Evolutionary conservation across 1,140 invertebrate genomes (phyloP).

Genomic region (Brachionus koreanus): DNA sequence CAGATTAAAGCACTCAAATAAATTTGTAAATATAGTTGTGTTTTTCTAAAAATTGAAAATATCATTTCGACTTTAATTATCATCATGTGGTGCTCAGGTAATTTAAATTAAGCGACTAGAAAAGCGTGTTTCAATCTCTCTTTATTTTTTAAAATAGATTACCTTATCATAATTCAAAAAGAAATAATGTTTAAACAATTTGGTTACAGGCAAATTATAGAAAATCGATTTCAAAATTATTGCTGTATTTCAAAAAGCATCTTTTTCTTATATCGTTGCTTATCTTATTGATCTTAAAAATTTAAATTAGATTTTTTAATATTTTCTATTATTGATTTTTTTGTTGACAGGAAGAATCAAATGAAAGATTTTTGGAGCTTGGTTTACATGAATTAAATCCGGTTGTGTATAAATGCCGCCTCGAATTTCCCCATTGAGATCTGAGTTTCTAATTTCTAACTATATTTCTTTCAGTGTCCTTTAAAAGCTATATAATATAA

Average conservation of each 20-base stretch:
- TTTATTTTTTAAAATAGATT: neutral
- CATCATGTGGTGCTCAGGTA: neutral
- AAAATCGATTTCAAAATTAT: neutral
- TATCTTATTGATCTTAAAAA: neutral
- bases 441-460: neutral
- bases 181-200: neutral
- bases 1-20: too few species aligned
- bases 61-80: neutral
- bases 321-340: neutral
- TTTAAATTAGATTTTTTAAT: neutral
- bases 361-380: neutral
- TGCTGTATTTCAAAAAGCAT: neutral
- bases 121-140: neutral
- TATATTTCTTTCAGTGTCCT: neutral
- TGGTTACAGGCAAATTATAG: neutral
- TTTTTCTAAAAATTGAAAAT: too few species aligned
- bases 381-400: neutral
- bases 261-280: neutral
- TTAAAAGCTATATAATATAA: neutral
- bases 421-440: neutral
- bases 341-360: neutral
- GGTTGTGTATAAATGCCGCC: neutral
- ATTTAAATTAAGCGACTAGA: neutral
- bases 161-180: neutral
- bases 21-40: too few species aligned